These are phyloP conservation scores for Sphaerolaimus hirsutus DNA, from an alignment of 2,888 invertebrate genomes.

Conservation along the genomic window DNA sequence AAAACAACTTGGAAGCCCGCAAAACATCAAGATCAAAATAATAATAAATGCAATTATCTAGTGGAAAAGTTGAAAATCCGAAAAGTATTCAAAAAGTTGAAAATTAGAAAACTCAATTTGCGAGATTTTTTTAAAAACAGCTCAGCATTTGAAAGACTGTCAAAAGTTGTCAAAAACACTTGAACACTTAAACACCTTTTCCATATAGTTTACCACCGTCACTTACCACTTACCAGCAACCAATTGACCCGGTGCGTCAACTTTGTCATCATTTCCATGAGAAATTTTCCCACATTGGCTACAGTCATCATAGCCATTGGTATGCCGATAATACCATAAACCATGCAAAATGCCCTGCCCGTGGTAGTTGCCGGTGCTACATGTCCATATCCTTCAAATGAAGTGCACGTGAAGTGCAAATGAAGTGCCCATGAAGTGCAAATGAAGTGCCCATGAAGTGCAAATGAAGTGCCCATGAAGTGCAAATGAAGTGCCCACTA, in stretches of 20 bases:
- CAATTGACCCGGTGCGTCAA: too few relatives aligned
- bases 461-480: not conserved
- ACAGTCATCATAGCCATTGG: not conserved
- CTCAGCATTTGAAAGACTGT: too few relatives aligned
- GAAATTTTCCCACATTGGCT: not conserved
- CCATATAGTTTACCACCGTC: too few relatives aligned
- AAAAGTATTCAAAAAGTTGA: too few relatives aligned
- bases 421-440: not conserved
- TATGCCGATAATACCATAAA: conserved; percentile 1
- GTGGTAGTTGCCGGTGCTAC: not conserved
- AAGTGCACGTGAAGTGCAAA: not conserved
- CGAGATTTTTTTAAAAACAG: too few relatives aligned
- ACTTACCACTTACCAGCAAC: too few relatives aligned
- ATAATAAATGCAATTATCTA: too few relatives aligned
- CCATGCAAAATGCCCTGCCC: not conserved
- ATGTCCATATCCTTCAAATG: not conserved
- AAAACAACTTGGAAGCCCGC: too few relatives aligned
- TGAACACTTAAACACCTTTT: not conserved
- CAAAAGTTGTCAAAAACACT: too few relatives aligned
- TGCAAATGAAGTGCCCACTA: not conserved
- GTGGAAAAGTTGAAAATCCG: too few relatives aligned
- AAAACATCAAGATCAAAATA: too few relatives aligned
- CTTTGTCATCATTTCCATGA: not conserved
- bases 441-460: not conserved
- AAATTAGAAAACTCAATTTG: too few relatives aligned